phyloP scores from a whole-genome alignment of 2,113 vertebrate genomes.

The Chlamydotis undulata region DNA sequence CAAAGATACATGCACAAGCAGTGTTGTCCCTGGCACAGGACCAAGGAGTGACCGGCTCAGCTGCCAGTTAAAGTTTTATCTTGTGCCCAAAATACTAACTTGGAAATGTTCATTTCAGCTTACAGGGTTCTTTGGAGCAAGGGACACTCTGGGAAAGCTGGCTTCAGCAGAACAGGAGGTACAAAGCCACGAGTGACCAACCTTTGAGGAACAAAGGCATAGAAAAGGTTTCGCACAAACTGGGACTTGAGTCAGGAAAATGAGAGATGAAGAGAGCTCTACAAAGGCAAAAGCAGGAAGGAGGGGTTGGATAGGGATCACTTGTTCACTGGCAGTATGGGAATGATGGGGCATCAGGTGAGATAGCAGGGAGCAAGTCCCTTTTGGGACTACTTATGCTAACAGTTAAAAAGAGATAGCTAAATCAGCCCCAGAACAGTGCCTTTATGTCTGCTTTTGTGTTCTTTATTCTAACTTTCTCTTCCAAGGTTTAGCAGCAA shows the following conservation, averaged over 20 bases:
- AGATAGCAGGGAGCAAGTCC: background rate
- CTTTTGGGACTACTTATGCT: background rate
- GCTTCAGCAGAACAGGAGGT: background rate
- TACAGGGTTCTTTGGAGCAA: background rate
- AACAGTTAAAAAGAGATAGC: background rate
- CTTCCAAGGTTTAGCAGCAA: background rate
- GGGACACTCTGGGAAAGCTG: background rate
- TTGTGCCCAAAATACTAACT: background rate
- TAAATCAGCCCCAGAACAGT: background rate
- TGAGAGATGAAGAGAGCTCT: background rate
- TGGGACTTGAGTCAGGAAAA: background rate
- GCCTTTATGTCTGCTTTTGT: background rate
- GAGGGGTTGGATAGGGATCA: rapidly evolving
- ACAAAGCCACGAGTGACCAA: background rate
- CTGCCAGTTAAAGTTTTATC: background rate
- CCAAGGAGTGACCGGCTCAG: background rate
- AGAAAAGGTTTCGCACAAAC: background rate
- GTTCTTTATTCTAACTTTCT: background rate
- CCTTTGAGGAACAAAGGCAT: background rate
- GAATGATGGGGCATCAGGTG: background rate
- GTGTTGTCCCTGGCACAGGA: background rate
- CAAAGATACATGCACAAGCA: background rate
- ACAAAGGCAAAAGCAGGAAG: background rate
- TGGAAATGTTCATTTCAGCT: background rate
- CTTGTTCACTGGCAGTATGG: background rate